Conservation (phyloP, 30 jellyfish, hydroid and myxozoan genomes). For the Morbakka virulenta region DNA sequence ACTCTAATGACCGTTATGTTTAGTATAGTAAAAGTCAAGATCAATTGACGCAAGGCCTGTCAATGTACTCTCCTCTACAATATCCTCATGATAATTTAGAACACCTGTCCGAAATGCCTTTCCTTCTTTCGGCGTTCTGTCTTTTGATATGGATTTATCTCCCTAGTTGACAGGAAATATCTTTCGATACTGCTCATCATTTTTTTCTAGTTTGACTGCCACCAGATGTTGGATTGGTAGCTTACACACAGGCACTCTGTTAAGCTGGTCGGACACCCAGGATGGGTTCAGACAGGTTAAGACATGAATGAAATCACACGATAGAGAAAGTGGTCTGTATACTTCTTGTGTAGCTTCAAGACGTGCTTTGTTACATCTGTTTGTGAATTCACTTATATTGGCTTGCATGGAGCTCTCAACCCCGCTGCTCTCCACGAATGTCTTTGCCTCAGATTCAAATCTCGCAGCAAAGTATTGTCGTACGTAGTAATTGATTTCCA, state of each 20-base stretch:
- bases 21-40: no score
- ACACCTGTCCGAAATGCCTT: constrained; percentile 34
- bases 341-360: constrained; percentile 59
- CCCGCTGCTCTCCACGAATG: neutral
- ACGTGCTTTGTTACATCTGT: constrained; percentile 19
- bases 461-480: constrained; percentile 46
- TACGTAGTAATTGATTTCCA: constrained; percentile 6
- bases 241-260: constrained; percentile 35
- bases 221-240: constrained; percentile 45
- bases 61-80: neutral
- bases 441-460: constrained; percentile 27
- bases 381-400: constrained; percentile 25
- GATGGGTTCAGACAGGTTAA: constrained; percentile 37
- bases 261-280: constrained; percentile 2
- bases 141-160: constrained; percentile 39
- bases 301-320: constrained; percentile 20
- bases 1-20: no score
- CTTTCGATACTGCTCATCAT: constrained; percentile 61
- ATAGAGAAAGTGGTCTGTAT: constrained; percentile 33
- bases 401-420: neutral
- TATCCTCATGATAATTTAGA: constrained; percentile 3
- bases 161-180: constrained; percentile 38
- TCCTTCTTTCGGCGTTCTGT: constrained; percentile 25
- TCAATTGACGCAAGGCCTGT: constrained; percentile 28
- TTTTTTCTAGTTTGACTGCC: constrained; percentile 4